These are phyloP conservation scores for Spinibarbus caldwelli DNA, from an alignment of 2,797 vertebrate genomes.

Conservation along the genomic window DNA sequence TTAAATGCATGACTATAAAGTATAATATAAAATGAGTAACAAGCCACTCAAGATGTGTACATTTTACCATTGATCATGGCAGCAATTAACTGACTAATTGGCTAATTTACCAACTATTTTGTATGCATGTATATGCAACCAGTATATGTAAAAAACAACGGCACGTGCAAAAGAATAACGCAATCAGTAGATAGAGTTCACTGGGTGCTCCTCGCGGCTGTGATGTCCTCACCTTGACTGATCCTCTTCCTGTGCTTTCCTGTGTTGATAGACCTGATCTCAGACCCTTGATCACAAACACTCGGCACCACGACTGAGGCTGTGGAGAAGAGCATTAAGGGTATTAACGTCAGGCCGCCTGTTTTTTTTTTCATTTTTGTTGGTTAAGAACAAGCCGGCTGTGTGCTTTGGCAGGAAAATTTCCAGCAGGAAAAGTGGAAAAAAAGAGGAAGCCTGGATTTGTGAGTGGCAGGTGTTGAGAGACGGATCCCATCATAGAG, in stretches of 20 bases:
- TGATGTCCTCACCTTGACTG: slow-evolving; percentile 26
- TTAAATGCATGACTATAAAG: not conserved
- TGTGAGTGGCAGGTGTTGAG: slow-evolving; percentile 74
- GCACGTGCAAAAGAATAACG: not conserved
- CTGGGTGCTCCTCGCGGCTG: not conserved
- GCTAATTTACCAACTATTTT: not conserved
- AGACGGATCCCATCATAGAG: slow-evolving; percentile 69
- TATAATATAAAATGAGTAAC: not conserved
- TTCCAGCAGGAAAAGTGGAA: slow-evolving; percentile 60
- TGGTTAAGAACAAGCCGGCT: slow-evolving; percentile 64
- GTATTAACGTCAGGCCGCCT: slow-evolving; percentile 66
- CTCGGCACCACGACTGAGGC: slow-evolving; percentile 37
- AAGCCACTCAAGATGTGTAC: not conserved
- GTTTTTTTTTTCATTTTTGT: slow-evolving; percentile 51
- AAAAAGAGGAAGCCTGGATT: slow-evolving; percentile 46
- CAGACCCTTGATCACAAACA: too few species aligned
- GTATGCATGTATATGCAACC: not conserved
- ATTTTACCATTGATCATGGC: not conserved
- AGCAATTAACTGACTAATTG: not conserved
- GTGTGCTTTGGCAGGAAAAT: too few species aligned
- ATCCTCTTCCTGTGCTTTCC: slow-evolving; percentile 61
- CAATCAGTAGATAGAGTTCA: too few species aligned
- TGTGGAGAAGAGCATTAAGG: slow-evolving; percentile 54
- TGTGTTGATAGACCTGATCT: slow-evolving; percentile 71
- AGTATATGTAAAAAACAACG: not conserved